Conservation (phyloP, 2,888 invertebrate species). For the Nematopogon swammerdamellus region DNA sequence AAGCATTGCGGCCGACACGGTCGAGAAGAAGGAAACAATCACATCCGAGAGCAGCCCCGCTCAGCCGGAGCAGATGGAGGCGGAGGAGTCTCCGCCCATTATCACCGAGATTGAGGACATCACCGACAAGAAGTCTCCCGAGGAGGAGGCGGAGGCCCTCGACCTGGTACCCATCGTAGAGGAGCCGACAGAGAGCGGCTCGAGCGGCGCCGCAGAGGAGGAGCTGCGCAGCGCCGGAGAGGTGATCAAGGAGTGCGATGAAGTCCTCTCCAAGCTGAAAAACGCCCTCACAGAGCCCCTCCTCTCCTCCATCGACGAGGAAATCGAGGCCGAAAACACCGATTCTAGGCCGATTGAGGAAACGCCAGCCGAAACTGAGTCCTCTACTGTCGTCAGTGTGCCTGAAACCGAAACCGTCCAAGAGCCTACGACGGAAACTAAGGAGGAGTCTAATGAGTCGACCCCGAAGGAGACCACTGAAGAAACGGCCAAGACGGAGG, state of each 20-base stretch:
- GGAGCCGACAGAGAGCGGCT: constrained; percentile 22
- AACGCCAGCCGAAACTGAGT: neutral
- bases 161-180: constrained; percentile 35
- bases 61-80: constrained; percentile 4
- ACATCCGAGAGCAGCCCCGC: constrained; percentile 6
- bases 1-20: too few species aligned
- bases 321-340: constrained; percentile 34
- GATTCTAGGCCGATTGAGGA: constrained; percentile 22
- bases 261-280: constrained; percentile 45
- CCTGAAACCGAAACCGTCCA: constrained; percentile 2
- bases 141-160: constrained; percentile 27
- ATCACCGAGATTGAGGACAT: constrained; percentile 36
- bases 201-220: constrained; percentile 26
- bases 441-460: neutral
- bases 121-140: constrained; percentile 24
- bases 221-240: constrained; percentile 37
- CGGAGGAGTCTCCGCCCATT: constrained; percentile 10
- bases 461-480: constrained; percentile 2
- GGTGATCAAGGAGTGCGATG: constrained; percentile 47
- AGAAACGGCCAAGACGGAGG: neutral
- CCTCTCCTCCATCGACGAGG: constrained; percentile 37
- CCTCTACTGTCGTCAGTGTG: neutral
- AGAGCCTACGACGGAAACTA: neutral
- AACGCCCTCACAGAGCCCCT: constrained; percentile 42
- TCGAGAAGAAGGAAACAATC: constrained; percentile 3